Percentiles rank a stretch among this genome's conserved stretches.
Conservation (phyloP, 2,888 invertebrate species). For the Ethmia dodecea region DNA sequence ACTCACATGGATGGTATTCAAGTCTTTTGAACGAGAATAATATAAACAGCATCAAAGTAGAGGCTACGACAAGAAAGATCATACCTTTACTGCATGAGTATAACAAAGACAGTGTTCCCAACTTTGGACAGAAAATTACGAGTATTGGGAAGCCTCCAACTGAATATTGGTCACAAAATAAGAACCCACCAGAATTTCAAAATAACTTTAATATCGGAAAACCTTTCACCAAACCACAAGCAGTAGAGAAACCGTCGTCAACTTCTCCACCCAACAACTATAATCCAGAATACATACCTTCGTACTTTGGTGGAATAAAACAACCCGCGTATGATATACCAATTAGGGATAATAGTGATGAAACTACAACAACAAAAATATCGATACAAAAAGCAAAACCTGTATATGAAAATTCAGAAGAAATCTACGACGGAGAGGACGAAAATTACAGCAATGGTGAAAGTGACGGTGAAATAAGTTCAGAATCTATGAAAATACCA, state of each 20-base stretch:
- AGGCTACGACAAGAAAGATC: conserved; percentile 57
- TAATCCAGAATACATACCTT: conserved; percentile 49
- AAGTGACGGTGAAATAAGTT: conserved; percentile 61
- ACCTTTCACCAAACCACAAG: conserved; percentile 50
- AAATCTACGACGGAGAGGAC: conserved; percentile 65
- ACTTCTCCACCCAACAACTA: conserved; percentile 34
- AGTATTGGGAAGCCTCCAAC: conserved; percentile 60
- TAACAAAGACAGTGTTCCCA: conserved; percentile 41
- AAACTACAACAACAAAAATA: conserved; percentile 39
- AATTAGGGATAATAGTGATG: conserved; percentile 59
- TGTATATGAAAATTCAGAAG: conserved; percentile 63
- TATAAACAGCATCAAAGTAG: conserved; percentile 52
- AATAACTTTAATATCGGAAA: conserved; percentile 46
- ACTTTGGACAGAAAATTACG: conserved; percentile 60
- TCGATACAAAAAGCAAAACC: conserved; percentile 35
- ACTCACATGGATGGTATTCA: conserved; percentile 71
- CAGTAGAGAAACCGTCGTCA: conserved; percentile 29
- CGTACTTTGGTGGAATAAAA: conserved; percentile 43
- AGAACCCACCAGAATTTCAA: conserved; percentile 12
- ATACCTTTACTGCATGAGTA: conserved; percentile 58
- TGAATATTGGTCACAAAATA: conserved; percentile 47
- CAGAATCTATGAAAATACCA: conserved; percentile 68
- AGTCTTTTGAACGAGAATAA: conserved; percentile 49
- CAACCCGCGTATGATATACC: conserved; percentile 70
- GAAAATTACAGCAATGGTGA: conserved; percentile 38